Evolutionary conservation across 2,797 vertebrate species (phyloP).

Genomic region (Neosilurus hyrtlii): DNA sequence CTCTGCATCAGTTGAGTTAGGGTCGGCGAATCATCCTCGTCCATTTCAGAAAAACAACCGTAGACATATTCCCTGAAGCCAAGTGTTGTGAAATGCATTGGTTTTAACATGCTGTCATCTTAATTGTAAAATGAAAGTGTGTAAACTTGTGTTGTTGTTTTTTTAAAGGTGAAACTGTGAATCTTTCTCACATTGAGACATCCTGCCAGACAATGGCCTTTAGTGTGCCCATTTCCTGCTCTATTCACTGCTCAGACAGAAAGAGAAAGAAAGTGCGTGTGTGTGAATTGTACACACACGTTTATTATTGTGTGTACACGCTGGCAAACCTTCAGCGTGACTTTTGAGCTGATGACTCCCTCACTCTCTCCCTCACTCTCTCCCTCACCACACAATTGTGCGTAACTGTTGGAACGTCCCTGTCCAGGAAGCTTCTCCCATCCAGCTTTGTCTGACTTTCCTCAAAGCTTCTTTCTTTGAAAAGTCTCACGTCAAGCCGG

Average conservation of each 20-base stretch:
- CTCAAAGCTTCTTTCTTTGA: constrained; percentile 33
- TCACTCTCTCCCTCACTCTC: constrained; percentile 12
- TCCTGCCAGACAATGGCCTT: constrained; percentile 34
- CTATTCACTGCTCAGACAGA: constrained; percentile 36
- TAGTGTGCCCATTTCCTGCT: constrained; percentile 37
- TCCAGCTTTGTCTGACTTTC: constrained; percentile 17
- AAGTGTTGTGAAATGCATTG: not conserved
- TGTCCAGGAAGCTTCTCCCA: constrained; percentile 30
- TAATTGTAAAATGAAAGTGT: not conserved
- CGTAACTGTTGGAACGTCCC: constrained; percentile 27
- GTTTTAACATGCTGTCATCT: not conserved
- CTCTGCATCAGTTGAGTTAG: not conserved
- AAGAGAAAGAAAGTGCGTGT: constrained; percentile 13
- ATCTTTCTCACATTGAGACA: constrained; percentile 31
- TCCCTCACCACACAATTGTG: constrained; percentile 3
- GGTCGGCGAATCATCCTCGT: not conserved
- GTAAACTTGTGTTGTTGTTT: not conserved
- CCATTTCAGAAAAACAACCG: not conserved
- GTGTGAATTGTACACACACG: not conserved
- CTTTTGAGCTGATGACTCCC: not conserved
- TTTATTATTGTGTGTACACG: constrained; percentile 34
- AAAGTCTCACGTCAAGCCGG: not conserved
- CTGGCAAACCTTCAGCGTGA: not conserved
- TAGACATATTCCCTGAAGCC: too few species aligned
- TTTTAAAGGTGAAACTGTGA: not conserved